Evolutionary conservation across 2,888 invertebrate genomes (phyloP), one percentile per base, ranked within the genome.

Genomic region (Aphodius sticticus): DNA sequence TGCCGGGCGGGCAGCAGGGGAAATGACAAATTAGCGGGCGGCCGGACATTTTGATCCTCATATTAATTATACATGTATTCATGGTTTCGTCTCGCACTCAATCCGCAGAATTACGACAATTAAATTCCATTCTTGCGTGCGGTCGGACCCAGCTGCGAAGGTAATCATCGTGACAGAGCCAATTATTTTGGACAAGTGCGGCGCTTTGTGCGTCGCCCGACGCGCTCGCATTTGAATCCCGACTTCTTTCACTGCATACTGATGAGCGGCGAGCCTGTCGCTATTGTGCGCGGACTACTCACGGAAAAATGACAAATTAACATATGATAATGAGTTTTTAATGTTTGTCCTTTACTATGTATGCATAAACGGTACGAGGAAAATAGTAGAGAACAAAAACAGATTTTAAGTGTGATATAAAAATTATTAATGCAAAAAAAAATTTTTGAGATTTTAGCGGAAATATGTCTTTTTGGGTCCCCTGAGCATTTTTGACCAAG

Each of bases 1-100:
- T 9, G 53, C 53, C 53, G 53, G 12, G 2, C 9, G 53, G 12
- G 53, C 12, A 5, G 53, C 12, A 53, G 53, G 35, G 71, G 79
- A 79, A 79, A 79, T 81, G 83, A 82, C 81, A 83, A 84, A 85
- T 84, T 84, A 84, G 83, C 83, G 82, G 83, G 81, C 81, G 26
- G 79, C 79, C 81, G 84, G 83, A 84, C 83, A 83, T 83, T 83
- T 83, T 84, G 83, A 84, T 84, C 83, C 84, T 78, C 69, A 82
- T 84, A 84, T 84, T 85, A 84, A 85, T 85, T 84, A 84, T 84
- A 82, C 82, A 79, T 82, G 82, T 81, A 84, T 84, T 84, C 83
- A 82, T 82, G 80, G 81, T 81, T 82, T 83, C 82, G 82, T 81
- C 82, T 82, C 80, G 72, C 81, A 79, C 81, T 78, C 79, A 80